Conservation (phyloP, 2,113 vertebrate species). For the Regulus satrapa region DNA sequence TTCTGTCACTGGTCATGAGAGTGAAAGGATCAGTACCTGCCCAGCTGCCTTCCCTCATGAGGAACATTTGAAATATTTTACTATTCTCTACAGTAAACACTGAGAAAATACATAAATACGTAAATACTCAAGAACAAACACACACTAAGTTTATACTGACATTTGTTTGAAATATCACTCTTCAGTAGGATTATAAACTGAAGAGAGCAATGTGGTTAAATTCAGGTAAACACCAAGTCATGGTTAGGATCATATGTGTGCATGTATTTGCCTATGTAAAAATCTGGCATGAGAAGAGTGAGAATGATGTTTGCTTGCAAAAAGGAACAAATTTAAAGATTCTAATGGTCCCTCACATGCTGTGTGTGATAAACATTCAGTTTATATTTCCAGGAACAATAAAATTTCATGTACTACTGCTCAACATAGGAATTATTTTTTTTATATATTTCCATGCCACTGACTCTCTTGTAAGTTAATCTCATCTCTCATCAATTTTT, state of each 20-base stretch:
- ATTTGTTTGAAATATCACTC: background rate
- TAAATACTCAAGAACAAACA: background rate
- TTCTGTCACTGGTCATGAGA: background rate
- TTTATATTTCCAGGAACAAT: constrained; percentile 62
- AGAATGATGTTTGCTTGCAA: background rate
- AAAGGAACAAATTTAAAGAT: background rate
- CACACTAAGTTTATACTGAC: background rate
- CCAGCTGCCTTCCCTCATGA: background rate
- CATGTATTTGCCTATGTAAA: background rate
- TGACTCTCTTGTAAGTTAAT: constrained; percentile 72
- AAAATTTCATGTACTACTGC: constrained; percentile 18
- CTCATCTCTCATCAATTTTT: constrained; percentile 75
- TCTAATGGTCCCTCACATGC: background rate
- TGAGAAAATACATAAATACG: background rate
- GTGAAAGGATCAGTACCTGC: background rate
- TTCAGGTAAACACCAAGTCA: background rate
- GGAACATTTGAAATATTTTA: background rate
- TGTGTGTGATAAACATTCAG: background rate
- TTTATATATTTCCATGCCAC: constrained; percentile 62
- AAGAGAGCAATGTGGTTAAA: background rate
- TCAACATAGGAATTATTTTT: constrained; percentile 59
- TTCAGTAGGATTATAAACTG: background rate
- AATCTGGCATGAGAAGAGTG: background rate
- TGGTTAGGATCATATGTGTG: rapidly evolving
- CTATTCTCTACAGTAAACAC: background rate